Evolutionary conservation across 2,888 invertebrate genomes (phyloP).

Genomic region (Mycalesis mineus): DNA sequence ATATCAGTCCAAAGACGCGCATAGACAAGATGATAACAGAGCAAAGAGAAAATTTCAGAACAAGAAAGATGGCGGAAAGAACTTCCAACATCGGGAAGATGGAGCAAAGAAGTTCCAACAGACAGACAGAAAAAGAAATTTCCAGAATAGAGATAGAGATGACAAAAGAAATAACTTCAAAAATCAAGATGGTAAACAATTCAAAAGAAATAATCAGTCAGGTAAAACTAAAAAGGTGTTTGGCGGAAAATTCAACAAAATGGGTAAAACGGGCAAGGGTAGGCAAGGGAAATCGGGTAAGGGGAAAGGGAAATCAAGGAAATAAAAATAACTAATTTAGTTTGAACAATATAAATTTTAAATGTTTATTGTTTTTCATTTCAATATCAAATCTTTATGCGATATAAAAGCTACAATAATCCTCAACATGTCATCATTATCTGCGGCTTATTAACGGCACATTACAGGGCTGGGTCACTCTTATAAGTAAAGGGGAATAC

Average conservation of each 20-base stretch:
- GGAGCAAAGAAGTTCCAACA: conserved; percentile 26
- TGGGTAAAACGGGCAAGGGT: conserved; percentile 45
- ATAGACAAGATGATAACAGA: conserved; percentile 31
- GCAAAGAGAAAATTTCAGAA: conserved; percentile 39
- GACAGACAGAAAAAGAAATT: conserved; percentile 24
- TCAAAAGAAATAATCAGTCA: conserved; percentile 36
- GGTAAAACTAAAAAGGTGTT: conserved; percentile 37
- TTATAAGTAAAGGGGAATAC: no score
- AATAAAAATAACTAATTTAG: conserved; percentile 18
- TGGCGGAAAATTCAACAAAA: conserved; percentile 46
- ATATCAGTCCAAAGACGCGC: conserved; percentile 44
- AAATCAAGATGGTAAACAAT: conserved; percentile 35
- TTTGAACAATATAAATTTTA: neutral
- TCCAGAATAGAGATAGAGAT: conserved; percentile 29
- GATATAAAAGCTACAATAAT: no score
- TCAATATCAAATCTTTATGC: no score
- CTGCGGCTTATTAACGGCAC: no score
- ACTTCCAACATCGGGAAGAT: conserved; percentile 31
- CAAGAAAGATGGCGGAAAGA: conserved; percentile 39
- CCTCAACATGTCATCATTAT: no score
- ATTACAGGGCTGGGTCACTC: no score
- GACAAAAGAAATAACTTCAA: conserved; percentile 22
- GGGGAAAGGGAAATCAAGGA: conserved; percentile 39
- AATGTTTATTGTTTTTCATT: neutral
- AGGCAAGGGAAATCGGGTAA: conserved; percentile 36